Percentiles rank a stretch among this genome's conserved stretches.
Conservation (phyloP, 2,113 vertebrate species). For the Bos taurus region DNA sequence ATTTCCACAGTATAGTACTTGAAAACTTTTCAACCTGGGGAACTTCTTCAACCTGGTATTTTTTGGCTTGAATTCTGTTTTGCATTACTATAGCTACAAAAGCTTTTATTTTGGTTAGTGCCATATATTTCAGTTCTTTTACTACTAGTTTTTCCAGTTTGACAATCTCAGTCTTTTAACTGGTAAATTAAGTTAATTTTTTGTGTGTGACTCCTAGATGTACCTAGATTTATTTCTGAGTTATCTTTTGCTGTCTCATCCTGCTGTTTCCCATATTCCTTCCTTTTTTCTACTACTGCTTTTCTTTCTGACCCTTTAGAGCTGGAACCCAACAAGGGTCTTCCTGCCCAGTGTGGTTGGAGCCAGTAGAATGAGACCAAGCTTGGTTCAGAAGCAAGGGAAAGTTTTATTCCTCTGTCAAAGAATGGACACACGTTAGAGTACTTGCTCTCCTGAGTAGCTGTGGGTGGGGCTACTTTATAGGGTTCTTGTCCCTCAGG, state of each 20-base stretch:
- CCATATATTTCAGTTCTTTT: background rate
- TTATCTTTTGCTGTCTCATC: background rate
- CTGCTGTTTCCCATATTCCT: background rate
- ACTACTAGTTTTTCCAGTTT: background rate
- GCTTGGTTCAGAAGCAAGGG: background rate
- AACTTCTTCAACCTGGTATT: background rate
- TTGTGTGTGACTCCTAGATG: background rate
- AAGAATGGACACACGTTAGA: background rate
- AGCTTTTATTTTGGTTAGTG: background rate
- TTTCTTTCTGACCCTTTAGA: background rate
- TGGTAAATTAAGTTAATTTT: background rate
- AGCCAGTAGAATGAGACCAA: background rate
- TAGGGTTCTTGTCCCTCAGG: background rate
- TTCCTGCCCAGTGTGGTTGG: background rate
- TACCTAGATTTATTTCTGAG: background rate
- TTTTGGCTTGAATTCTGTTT: background rate
- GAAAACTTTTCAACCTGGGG: background rate
- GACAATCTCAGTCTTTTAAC: background rate
- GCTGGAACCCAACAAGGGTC: background rate
- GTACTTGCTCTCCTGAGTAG: background rate
- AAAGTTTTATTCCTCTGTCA: background rate
- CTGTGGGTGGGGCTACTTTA: background rate
- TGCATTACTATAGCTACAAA: background rate
- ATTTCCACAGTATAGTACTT: background rate
- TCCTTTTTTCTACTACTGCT: background rate